Conservation (phyloP, 2,797 vertebrate genomes). For the Limosa lapponica region DNA sequence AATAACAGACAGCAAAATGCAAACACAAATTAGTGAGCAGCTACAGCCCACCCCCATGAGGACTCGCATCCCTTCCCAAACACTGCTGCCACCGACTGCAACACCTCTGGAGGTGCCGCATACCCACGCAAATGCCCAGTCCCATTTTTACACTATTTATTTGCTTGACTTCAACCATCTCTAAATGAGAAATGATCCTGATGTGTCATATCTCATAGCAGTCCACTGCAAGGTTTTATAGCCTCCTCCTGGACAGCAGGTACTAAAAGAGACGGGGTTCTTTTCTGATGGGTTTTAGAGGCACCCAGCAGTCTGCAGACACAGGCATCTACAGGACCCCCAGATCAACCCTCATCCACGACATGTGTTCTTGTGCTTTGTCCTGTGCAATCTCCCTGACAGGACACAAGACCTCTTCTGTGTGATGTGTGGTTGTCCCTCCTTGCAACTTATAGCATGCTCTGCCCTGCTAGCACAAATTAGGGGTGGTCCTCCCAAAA, state of each 20-base stretch:
- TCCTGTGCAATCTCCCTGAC: background rate
- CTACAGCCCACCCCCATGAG: background rate
- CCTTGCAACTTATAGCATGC: background rate
- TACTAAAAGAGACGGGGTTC: background rate
- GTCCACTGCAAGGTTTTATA: background rate
- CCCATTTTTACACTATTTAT: background rate
- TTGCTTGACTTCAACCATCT: background rate
- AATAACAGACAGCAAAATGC: background rate
- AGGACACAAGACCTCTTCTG: background rate
- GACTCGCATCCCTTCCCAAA: background rate
- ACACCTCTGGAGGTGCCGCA: background rate
- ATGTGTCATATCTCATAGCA: accelerated
- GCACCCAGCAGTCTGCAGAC: background rate
- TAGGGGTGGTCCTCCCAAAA: background rate
- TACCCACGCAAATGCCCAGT: background rate
- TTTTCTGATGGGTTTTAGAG: background rate
- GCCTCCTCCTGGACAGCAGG: background rate
- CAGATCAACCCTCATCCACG: accelerated
- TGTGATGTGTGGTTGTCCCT: background rate
- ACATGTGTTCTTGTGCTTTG: background rate
- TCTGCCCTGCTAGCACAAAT: background rate
- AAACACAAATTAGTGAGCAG: background rate
- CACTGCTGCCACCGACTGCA: accelerated
- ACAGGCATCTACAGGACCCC: background rate
- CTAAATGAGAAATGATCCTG: background rate